Percentiles rank a stretch among this genome's conserved stretches.
phyloP scores from a whole-genome alignment of 2,797 vertebrate genomes.

The Sandelia bainsii region DNA sequence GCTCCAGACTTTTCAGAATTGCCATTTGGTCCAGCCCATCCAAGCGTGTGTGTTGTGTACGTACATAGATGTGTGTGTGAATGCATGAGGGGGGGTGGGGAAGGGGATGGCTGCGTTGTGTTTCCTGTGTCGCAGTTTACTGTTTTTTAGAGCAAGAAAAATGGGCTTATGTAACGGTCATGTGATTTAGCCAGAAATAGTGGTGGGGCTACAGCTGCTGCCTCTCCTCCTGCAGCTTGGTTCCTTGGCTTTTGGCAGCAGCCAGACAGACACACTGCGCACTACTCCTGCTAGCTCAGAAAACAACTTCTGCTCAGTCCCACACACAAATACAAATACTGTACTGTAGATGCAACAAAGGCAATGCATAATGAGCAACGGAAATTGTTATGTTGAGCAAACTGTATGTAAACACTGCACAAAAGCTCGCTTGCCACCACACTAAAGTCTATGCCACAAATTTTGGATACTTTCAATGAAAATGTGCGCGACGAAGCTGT shows the following conservation, averaged over 20 bases:
- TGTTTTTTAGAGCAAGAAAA: conserved; percentile 99
- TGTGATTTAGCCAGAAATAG: conserved; percentile 99
- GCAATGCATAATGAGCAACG: conserved; percentile 44
- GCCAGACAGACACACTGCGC: conserved; percentile 84
- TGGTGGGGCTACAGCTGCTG: conserved; percentile 96
- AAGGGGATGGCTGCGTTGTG: conserved; percentile 79
- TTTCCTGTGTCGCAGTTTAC: conserved; percentile 97
- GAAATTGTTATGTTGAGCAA: conserved; percentile 15
- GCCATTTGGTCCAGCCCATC: conserved; percentile 65
- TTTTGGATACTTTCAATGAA: neutral
- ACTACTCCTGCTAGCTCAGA: conserved; percentile 75
- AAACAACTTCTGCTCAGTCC: conserved; percentile 81
- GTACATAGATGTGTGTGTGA: conserved; percentile 12
- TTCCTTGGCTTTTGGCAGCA: conserved; percentile 93
- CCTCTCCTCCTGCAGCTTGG: conserved; percentile 88
- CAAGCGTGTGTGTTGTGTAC: conserved; percentile 21
- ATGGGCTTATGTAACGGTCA: conserved; percentile 99
- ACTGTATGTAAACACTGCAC: conserved; percentile 34
- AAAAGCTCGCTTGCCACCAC: neutral
- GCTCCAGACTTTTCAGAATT: conserved; percentile 70
- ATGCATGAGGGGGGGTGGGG: conserved; percentile 25
- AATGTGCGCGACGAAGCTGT: neutral
- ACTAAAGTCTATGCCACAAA: conserved; percentile 14
- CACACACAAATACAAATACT: conserved; percentile 64
- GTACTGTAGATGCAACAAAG: conserved; percentile 52